These are phyloP conservation scores for Chaenocephalus aceratus DNA, from an alignment of 2,113 vertebrate genomes.

Conservation along the genomic window DNA sequence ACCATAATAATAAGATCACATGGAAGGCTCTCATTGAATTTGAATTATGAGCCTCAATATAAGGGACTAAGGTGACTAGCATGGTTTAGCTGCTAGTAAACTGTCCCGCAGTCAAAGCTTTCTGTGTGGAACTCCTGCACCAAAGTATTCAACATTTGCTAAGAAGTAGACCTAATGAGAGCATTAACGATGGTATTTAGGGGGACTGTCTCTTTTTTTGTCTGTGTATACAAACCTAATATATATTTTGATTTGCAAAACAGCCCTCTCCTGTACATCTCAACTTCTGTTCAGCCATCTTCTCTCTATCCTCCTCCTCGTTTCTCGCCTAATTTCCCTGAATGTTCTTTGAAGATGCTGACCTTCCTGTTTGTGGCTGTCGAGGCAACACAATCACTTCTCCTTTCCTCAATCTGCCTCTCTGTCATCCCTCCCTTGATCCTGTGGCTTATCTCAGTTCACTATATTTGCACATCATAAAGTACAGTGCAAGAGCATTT, in stretches of 20 bases:
- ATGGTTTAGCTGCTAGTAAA: neutral
- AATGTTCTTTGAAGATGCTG: slow-evolving; percentile 42
- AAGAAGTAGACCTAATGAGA: neutral
- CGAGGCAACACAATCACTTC: slow-evolving; percentile 47
- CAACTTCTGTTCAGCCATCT: neutral
- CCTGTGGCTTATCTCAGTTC: neutral
- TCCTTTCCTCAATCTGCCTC: slow-evolving; percentile 32
- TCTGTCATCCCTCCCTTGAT: slow-evolving; percentile 15
- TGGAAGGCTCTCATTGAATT: neutral
- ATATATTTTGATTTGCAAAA: too few species aligned
- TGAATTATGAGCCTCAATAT: neutral
- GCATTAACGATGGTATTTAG: too few species aligned
- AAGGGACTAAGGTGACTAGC: neutral
- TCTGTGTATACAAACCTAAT: too few species aligned
- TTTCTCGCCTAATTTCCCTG: neutral
- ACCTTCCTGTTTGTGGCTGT: slow-evolving; percentile 41
- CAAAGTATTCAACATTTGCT: neutral
- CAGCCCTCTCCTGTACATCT: neutral
- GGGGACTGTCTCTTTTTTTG: too few species aligned
- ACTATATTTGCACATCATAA: neutral
- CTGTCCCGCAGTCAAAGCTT: neutral
- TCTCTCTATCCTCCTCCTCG: neutral
- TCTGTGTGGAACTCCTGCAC: neutral
- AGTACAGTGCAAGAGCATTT: neutral
- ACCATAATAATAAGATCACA: neutral